Evolutionary conservation across 2,888 invertebrate genomes (phyloP).

Genomic region (Andrena fulva): DNA sequence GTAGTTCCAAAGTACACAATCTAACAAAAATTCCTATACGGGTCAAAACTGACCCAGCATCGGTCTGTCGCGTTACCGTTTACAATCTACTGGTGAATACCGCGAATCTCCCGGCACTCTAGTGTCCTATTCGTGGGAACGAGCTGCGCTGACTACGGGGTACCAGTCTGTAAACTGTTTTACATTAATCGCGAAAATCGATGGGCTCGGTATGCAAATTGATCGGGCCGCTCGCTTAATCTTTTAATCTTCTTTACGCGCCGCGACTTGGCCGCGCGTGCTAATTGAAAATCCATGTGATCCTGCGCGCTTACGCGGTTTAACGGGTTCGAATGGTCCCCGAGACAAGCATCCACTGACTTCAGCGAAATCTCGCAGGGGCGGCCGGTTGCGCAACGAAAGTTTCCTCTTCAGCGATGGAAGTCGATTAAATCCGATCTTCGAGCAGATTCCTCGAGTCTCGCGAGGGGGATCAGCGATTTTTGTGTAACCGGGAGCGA

Average conservation of each 20-base stretch:
- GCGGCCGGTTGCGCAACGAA: not conserved
- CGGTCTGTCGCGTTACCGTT: too few species aligned
- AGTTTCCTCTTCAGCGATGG: not conserved
- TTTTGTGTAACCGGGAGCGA: not conserved
- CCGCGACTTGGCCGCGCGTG: slow-evolving; percentile 10
- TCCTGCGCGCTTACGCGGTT: slow-evolving; percentile 9
- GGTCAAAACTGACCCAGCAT: too few species aligned
- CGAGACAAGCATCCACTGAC: not conserved
- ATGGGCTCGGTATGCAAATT: slow-evolving; percentile 37
- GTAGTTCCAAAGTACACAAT: too few species aligned
- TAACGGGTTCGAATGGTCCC: slow-evolving; percentile 14
- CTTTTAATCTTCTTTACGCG: slow-evolving; percentile 45
- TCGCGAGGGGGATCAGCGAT: not conserved
- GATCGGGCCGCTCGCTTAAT: slow-evolving; percentile 27
- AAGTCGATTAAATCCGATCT: not conserved
- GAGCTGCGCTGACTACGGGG: too few species aligned
- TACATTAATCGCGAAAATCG: not conserved
- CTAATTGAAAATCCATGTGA: slow-evolving; percentile 51
- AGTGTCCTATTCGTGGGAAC: too few species aligned
- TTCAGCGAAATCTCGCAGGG: not conserved
- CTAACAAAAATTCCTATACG: too few species aligned
- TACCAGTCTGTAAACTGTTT: not conserved
- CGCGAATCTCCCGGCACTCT: too few species aligned
- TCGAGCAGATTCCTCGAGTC: not conserved
- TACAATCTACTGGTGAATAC: too few species aligned